A percentile compares a stretch with the other conserved stretches of the same genome.
Evolutionary conservation across 2,113 vertebrate genomes (phyloP).

Genomic region (Cyphomyrus discorhynchus): DNA sequence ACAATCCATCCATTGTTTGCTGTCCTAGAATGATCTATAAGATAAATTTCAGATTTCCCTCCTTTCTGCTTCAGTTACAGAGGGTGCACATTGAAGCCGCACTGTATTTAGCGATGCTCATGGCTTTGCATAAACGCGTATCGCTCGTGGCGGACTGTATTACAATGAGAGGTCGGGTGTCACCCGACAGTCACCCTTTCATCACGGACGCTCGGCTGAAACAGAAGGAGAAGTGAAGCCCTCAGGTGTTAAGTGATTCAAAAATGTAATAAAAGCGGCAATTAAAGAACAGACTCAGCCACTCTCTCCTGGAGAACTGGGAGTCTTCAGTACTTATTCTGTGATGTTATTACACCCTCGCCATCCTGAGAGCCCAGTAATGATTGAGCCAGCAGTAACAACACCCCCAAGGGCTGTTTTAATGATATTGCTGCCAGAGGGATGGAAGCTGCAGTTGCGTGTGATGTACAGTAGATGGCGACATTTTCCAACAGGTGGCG

Average conservation of each 20-base stretch:
- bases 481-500: conserved; percentile 12
- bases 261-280: background rate
- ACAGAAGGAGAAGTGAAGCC: background rate
- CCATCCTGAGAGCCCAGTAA: background rate
- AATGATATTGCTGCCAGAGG: background rate
- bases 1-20: background rate
- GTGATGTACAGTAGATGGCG: conserved; percentile 1
- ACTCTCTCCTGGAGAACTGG: conserved; percentile 1
- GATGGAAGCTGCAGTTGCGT: background rate
- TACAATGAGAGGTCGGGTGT: background rate
- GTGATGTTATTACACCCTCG: background rate
- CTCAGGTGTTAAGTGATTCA: background rate
- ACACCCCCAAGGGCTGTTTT: background rate
- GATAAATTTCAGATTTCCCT: background rate
- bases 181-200: background rate
- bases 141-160: background rate
- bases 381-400: background rate
- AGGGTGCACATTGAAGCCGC: background rate
- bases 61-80: background rate
- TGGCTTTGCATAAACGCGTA: background rate
- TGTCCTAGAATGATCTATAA: background rate
- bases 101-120: background rate
- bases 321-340: background rate
- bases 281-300: background rate
- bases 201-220: background rate